Conservation (phyloP, 1,140 invertebrate genomes). For the Oreohelix idahoensis region DNA sequence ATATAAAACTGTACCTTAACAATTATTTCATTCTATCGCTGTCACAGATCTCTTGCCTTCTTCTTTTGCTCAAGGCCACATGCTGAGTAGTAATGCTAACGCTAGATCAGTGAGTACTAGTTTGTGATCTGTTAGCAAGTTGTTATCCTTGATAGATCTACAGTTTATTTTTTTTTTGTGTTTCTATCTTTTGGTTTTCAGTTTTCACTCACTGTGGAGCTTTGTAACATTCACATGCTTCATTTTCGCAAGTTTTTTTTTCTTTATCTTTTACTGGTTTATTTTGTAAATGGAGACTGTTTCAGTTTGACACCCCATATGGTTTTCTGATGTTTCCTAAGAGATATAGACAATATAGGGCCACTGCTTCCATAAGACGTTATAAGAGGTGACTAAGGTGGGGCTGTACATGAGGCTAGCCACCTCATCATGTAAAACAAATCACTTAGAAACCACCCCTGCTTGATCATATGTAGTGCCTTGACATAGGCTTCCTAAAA, state of each 20-base stretch:
- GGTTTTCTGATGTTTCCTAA: too few relatives aligned
- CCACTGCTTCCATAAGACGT: too few relatives aligned
- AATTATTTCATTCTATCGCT: not conserved
- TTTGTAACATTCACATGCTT: not conserved
- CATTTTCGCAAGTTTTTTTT: not conserved
- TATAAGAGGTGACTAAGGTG: too few relatives aligned
- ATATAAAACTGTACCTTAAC: not conserved
- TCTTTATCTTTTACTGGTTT: not conserved
- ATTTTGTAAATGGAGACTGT: too few relatives aligned
- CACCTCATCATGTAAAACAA: too few relatives aligned
- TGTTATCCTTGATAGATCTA: not conserved
- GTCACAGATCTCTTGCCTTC: constrained; percentile 4
- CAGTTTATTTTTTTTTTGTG: not conserved
- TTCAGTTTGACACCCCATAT: too few relatives aligned
- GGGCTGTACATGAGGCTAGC: too few relatives aligned
- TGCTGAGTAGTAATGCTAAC: not conserved
- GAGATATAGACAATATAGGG: too few relatives aligned
- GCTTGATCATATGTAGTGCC: too few relatives aligned
- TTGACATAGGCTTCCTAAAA: too few relatives aligned
- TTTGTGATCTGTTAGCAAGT: not conserved
- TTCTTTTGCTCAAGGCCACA: constrained; percentile 2
- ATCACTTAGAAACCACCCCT: too few relatives aligned
- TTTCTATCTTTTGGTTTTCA: not conserved
- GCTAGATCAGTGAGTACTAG: not conserved
- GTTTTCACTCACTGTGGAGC: not conserved